Evolutionary conservation across 23 tunicate species (phyloP).

Genomic region (Phallusia fumigata): DNA sequence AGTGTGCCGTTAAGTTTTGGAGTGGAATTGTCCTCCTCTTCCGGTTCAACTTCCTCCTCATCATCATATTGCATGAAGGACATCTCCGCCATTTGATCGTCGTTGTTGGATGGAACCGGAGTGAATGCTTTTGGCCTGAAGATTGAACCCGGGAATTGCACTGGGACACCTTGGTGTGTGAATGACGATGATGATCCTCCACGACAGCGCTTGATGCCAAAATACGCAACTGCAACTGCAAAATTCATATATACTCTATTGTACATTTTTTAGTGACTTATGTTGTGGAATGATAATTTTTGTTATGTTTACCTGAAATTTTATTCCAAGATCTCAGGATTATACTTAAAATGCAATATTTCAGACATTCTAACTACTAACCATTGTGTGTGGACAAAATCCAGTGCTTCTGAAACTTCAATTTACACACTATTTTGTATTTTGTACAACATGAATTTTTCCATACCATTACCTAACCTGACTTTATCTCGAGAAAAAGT

Average conservation of each 20-base stretch:
- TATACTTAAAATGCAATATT: too few relatives aligned
- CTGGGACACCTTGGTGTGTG: conserved; percentile 29
- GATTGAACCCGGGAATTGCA: neutral
- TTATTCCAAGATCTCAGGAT: too few relatives aligned
- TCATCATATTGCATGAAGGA: conserved; percentile 40
- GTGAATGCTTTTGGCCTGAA: conserved; percentile 6
- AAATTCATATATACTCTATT: neutral
- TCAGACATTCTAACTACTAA: too few relatives aligned
- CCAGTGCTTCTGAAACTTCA: too few relatives aligned
- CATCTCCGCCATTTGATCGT: conserved; percentile 24
- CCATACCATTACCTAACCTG: too few relatives aligned
- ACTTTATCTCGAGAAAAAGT: too few relatives aligned
- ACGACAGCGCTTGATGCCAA: conserved; percentile 17
- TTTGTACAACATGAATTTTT: too few relatives aligned
- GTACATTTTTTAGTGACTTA: too few relatives aligned
- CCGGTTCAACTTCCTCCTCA: conserved; percentile 45
- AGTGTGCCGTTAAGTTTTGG: conserved; percentile 46
- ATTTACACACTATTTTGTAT: too few relatives aligned
- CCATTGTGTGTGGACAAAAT: too few relatives aligned
- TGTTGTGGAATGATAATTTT: too few relatives aligned
- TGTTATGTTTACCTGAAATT: too few relatives aligned
- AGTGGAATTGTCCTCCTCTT: conserved; percentile 28
- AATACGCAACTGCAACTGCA: neutral
- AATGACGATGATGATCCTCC: neutral
- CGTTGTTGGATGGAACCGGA: neutral